These are phyloP conservation scores for Drosophila greeni DNA, from an alignment of 2,888 invertebrate genomes.

Conservation along the genomic window DNA sequence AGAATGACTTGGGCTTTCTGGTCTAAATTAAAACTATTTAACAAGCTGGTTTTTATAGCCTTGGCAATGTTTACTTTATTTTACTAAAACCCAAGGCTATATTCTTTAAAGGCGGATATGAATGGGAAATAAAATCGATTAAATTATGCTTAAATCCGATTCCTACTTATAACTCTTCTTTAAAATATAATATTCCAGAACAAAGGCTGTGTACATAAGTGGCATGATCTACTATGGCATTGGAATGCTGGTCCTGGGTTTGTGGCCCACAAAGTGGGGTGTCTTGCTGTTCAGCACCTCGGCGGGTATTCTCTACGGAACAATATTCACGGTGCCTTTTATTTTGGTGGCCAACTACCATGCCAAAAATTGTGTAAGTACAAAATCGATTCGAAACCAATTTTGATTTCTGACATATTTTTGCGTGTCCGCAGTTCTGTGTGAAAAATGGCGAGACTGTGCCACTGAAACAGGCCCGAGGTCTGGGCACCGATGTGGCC, in stretches of 20 bases:
- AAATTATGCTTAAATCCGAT: neutral
- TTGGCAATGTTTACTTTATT: neutral
- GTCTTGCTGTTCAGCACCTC: slow-evolving; percentile 78
- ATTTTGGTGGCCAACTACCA: slow-evolving; percentile 79
- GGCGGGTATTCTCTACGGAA: slow-evolving; percentile 79
- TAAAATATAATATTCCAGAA: slow-evolving; percentile 48
- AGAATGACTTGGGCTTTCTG: neutral
- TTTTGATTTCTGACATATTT: neutral
- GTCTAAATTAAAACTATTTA: neutral
- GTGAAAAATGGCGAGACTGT: slow-evolving; percentile 75
- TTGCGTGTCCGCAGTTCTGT: slow-evolving; percentile 69
- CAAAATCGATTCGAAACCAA: neutral
- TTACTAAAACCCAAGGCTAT: neutral
- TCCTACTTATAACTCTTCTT: neutral
- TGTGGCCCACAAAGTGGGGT: slow-evolving; percentile 78
- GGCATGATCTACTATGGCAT: slow-evolving; percentile 77
- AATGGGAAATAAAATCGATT: neutral
- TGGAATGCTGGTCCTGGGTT: slow-evolving; percentile 78
- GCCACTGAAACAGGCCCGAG: slow-evolving; percentile 77
- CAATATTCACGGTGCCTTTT: slow-evolving; percentile 79
- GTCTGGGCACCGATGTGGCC: slow-evolving; percentile 79
- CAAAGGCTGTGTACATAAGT: slow-evolving; percentile 76
- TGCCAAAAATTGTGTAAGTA: slow-evolving; percentile 78
- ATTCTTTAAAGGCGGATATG: slow-evolving; percentile 1
- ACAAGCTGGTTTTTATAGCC: neutral